Percentiles rank a stretch among this genome's conserved stretches.
Evolutionary conservation across 2,797 vertebrate species (phyloP).

Genomic region (Molossus alvarezi): DNA sequence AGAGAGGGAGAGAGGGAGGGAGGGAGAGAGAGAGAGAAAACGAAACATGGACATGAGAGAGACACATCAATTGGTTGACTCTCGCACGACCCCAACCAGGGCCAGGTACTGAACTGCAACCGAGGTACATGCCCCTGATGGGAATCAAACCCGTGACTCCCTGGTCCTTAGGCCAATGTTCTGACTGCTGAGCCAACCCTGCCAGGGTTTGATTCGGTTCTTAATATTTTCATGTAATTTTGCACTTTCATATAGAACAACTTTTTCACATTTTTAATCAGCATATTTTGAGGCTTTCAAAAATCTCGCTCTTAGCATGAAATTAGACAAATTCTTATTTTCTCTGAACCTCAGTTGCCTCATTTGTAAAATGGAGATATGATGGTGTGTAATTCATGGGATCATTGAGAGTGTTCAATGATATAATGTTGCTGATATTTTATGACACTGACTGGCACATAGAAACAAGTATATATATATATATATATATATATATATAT

Average conservation of each 20-base stretch:
- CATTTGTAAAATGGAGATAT: neutral
- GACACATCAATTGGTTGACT: no score
- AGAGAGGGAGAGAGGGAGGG: no score
- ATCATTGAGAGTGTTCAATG: neutral
- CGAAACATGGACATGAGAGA: no score
- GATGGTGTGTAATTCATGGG: neutral
- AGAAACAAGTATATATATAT: neutral
- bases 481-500: neutral
- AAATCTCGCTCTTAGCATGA: neutral
- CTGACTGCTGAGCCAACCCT: no score
- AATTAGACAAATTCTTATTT: neutral
- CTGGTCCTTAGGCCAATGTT: no score
- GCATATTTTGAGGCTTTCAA: slow-evolving; percentile 23
- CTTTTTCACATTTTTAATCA: neutral
- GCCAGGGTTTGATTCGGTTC: neutral
- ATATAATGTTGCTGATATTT: neutral
- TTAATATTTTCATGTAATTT: neutral
- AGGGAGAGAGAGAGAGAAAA: no score
- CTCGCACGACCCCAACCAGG: no score
- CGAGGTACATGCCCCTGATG: no score
- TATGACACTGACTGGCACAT: neutral
- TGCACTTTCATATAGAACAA: neutral
- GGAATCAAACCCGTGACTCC: no score
- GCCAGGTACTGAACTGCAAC: no score
- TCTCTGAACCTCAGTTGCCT: neutral